A percentile compares a stretch with the other conserved stretches of the same genome.
Conservation (phyloP, 2,797 vertebrate species). For the Diplodus puntazzo region DNA sequence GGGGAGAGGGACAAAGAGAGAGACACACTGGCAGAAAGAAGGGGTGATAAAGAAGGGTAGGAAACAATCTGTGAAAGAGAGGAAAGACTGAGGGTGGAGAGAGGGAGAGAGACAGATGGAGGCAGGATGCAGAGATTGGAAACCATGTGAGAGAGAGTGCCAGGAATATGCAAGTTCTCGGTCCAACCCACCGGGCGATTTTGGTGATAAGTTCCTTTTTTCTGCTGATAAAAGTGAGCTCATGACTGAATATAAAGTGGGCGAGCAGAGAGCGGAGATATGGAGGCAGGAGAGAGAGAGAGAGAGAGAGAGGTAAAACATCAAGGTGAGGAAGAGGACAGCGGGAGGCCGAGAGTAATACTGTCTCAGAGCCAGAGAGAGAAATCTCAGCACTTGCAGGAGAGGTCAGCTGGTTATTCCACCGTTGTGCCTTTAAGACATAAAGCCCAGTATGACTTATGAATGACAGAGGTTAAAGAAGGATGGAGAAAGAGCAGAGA, state of each 20-base stretch:
- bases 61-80: constrained; percentile 43
- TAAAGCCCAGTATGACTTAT: constrained; percentile 81
- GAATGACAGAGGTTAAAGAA: constrained; percentile 76
- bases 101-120: constrained; percentile 33
- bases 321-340: constrained; percentile 22
- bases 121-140: constrained; percentile 29
- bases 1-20: constrained; percentile 45
- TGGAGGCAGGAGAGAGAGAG: background rate
- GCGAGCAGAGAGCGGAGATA: background rate
- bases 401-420: constrained; percentile 49
- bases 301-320: background rate
- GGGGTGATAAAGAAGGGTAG: constrained; percentile 9
- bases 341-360: constrained; percentile 17
- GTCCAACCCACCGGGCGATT: background rate
- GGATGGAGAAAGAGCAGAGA: constrained; percentile 72
- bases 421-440: constrained; percentile 72
- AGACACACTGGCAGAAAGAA: constrained; percentile 16
- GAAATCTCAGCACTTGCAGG: constrained; percentile 29
- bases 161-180: constrained; percentile 17
- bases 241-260: constrained; percentile 7
- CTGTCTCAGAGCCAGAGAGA: constrained; percentile 13
- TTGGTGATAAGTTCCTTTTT: constrained; percentile 15
- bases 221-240: constrained; percentile 26
- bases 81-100: background rate
- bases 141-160: background rate